Evolutionary conservation across 2,797 vertebrate species (phyloP).

Genomic region (Sebastes flavidus): DNA sequence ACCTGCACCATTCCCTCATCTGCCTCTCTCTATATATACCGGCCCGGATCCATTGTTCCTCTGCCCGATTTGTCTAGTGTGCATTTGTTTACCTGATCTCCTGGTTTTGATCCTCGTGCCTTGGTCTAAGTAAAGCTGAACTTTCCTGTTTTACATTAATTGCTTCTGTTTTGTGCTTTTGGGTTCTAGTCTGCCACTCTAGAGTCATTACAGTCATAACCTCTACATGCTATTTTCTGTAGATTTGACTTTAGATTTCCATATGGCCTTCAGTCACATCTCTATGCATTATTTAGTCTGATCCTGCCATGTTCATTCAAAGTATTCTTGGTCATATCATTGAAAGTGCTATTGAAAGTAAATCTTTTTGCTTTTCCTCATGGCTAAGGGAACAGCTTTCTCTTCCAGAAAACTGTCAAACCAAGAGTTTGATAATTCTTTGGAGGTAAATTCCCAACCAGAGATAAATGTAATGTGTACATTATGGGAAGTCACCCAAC

Average conservation of each 20-base stretch:
- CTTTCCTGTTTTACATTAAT: background rate
- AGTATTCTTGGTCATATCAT: background rate
- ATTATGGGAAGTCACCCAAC: constrained; percentile 32
- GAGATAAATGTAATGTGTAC: background rate
- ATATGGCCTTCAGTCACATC: background rate
- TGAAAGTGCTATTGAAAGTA: constrained; percentile 1
- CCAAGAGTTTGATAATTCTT: background rate
- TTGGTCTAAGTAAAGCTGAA: background rate
- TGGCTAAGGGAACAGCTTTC: background rate
- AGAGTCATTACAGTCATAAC: background rate
- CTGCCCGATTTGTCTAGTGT: too few relatives aligned
- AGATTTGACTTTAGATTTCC: background rate
- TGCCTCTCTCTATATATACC: background rate
- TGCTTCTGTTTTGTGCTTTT: background rate
- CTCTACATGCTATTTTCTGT: background rate
- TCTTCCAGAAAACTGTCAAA: constrained; percentile 9
- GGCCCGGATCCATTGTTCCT: background rate
- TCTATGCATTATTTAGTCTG: background rate
- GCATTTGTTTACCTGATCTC: too few relatives aligned
- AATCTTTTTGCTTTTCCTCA: background rate
- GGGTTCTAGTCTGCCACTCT: background rate
- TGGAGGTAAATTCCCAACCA: constrained; percentile 42
- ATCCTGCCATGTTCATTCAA: background rate
- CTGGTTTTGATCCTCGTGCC: background rate
- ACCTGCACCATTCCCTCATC: background rate